Evolutionary conservation across 2,888 invertebrate species (phyloP).

Genomic region (Ctena decussata): DNA sequence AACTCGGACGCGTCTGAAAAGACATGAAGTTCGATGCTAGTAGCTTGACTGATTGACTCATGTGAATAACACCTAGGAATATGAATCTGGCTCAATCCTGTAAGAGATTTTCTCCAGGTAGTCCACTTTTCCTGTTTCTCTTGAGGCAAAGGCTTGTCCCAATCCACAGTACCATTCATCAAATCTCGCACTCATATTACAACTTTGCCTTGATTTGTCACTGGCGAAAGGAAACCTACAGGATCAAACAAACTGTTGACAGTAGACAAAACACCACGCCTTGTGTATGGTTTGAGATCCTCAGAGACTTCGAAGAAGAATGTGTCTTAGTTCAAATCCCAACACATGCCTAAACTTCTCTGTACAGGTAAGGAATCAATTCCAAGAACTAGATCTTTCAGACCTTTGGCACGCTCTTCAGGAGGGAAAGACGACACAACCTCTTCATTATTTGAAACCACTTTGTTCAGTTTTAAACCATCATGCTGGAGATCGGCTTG

Average conservation of each 20-base stretch:
- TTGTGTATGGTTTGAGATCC: background rate
- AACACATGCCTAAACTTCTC: conserved; percentile 46
- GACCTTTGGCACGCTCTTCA: conserved; percentile 49
- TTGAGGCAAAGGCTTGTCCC: conserved; percentile 21
- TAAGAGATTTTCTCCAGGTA: conserved; percentile 12
- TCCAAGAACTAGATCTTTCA: conserved; percentile 34
- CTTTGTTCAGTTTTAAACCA: conserved; percentile 57
- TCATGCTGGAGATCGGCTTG: conserved; percentile 17
- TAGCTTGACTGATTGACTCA: background rate
- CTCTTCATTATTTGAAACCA: conserved; percentile 51
- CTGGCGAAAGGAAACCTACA: conserved; percentile 55
- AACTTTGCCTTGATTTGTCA: conserved; percentile 50
- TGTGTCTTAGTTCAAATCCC: conserved; percentile 37
- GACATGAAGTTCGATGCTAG: conserved; percentile 16
- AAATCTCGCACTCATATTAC: conserved; percentile 51
- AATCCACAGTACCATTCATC: conserved; percentile 9
- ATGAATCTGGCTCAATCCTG: background rate
- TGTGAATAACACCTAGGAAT: background rate
- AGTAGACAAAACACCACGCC: background rate
- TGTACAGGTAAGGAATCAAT: conserved; percentile 34
- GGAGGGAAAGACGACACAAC: conserved; percentile 52
- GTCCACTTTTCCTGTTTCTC: background rate
- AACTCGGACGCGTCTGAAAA: conserved; percentile 47
- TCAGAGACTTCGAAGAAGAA: background rate
- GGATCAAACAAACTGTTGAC: conserved; percentile 50